Percentiles rank a stretch among this genome's conserved stretches.
Evolutionary conservation across 2,888 invertebrate species (phyloP).

Genomic region (Amphipoea lucens): DNA sequence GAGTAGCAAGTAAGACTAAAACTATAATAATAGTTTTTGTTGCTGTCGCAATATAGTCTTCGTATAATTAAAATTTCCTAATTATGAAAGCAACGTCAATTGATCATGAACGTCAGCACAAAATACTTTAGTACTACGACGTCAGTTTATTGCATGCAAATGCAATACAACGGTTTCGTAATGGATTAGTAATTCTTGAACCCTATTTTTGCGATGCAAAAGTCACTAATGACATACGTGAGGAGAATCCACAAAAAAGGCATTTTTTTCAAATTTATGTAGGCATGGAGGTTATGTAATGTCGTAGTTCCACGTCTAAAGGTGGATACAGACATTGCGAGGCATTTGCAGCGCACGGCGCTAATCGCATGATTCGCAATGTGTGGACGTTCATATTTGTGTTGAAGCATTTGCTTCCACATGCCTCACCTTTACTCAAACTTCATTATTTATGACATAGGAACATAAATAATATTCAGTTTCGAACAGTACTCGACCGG

Average conservation of each 20-base stretch:
- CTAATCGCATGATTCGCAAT: too few relatives aligned
- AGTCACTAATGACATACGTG: neutral
- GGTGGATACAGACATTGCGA: too few relatives aligned
- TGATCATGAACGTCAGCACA: neutral
- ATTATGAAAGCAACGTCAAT: neutral
- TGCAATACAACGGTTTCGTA: neutral
- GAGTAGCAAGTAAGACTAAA: neutral
- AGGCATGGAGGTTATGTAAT: neutral
- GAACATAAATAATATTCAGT: slow-evolving; percentile 36
- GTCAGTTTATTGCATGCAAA: neutral
- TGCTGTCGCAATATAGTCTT: neutral
- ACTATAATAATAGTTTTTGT: neutral
- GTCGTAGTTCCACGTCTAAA: neutral
- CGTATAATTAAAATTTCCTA: neutral
- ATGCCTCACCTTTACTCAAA: neutral
- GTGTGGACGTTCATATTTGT: too few relatives aligned
- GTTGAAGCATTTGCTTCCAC: too few relatives aligned
- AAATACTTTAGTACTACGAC: too few relatives aligned
- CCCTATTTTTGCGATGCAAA: neutral
- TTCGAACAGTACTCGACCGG: slow-evolving; percentile 10
- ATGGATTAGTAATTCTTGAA: neutral
- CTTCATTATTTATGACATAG: slow-evolving; percentile 23
- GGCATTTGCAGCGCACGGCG: too few relatives aligned
- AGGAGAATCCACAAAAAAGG: neutral
- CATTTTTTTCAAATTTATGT: neutral